Conservation (phyloP, 2,888 invertebrate species). For the Pogonocherus hispidulus region DNA sequence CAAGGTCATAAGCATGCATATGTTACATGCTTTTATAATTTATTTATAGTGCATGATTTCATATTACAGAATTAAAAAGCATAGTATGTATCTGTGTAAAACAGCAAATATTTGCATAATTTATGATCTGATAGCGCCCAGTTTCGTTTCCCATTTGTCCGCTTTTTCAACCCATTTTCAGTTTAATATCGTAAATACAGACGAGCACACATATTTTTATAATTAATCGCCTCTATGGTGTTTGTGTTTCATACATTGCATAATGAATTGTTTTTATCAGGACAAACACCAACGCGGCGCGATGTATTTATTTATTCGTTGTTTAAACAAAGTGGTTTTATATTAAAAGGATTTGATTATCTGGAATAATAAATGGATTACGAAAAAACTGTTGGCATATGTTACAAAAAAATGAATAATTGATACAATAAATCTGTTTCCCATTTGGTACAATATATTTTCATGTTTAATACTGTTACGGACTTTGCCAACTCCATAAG, state of each 20-base stretch:
- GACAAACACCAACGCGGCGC: neutral
- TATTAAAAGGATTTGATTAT: neutral
- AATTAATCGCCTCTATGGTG: slow-evolving; percentile 3
- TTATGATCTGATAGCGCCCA: neutral
- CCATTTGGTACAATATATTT: too few species aligned
- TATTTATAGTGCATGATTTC: slow-evolving; percentile 6
- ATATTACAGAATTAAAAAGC: neutral
- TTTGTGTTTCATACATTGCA: too few species aligned
- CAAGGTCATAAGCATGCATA: slow-evolving; percentile 1
- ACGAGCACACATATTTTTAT: too few species aligned
- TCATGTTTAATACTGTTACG: too few species aligned
- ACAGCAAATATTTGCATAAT: slow-evolving; percentile 25
- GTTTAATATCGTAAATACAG: too few species aligned
- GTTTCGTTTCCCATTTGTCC: neutral
- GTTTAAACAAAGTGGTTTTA: neutral
- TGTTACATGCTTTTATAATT: neutral
- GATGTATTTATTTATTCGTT: neutral
- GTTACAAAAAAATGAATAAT: too few species aligned
- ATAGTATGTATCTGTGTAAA: slow-evolving; percentile 2
- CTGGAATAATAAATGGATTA: neutral
- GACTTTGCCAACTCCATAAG: too few species aligned
- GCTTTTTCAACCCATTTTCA: too few species aligned
- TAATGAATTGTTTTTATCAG: slow-evolving; percentile 13
- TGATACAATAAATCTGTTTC: too few species aligned
- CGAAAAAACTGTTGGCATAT: neutral